These are phyloP conservation scores for Tuta absoluta DNA, from an alignment of 2,888 invertebrate genomes.

Conservation along the genomic window DNA sequence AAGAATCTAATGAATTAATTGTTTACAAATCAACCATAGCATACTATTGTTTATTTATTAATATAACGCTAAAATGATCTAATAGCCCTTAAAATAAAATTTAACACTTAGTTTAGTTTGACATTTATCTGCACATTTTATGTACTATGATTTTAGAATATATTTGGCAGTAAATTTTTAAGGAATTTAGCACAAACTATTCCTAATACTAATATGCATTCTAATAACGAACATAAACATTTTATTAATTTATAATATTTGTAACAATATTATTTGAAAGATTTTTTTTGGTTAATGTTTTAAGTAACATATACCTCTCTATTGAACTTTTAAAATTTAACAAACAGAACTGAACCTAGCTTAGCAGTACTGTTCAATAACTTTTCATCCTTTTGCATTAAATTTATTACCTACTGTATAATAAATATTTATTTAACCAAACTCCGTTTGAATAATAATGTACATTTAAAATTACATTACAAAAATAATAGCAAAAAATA, in stretches of 20 bases:
- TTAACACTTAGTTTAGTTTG: neutral
- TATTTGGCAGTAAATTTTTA: neutral
- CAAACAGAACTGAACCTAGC: no score
- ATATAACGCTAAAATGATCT: neutral
- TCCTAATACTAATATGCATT: neutral
- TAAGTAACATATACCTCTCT: neutral
- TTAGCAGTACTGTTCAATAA: no score
- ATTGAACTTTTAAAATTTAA: no score
- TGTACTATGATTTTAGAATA: neutral
- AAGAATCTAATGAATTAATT: no score
- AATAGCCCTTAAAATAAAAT: conserved; percentile 11
- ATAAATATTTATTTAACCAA: neutral
- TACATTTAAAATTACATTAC: neutral
- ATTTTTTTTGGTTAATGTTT: neutral
- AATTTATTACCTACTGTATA: no score
- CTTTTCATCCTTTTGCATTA: no score
- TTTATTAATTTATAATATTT: neutral
- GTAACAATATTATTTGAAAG: neutral
- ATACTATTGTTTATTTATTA: neutral
- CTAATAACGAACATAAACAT: neutral
- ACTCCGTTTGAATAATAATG: neutral
- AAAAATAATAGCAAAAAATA: no score
- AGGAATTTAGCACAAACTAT: neutral
- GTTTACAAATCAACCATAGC: no score
- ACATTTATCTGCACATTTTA: neutral